These are phyloP conservation scores for Pandemis corylana DNA, from an alignment of 2,888 invertebrate species.

Conservation along the genomic window DNA sequence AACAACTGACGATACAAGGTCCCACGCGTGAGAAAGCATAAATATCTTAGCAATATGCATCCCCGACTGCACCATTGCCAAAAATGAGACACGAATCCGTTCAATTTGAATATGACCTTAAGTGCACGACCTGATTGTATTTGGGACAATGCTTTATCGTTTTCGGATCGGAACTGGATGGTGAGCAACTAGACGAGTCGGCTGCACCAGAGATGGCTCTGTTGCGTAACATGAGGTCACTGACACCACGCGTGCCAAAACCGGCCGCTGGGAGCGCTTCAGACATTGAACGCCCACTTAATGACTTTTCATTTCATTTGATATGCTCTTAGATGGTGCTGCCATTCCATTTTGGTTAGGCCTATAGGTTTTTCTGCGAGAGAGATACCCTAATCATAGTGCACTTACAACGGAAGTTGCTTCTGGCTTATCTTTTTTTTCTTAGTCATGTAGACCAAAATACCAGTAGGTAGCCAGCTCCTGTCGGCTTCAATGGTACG, in stretches of 20 bases:
- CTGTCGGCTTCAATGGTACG: neutral
- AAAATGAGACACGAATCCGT: neutral
- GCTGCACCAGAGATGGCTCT: constrained; percentile 53
- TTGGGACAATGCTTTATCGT: constrained; percentile 30
- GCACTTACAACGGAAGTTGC: too few species aligned
- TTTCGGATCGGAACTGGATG: constrained; percentile 28
- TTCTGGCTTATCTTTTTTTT: too few species aligned
- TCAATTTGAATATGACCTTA: constrained; percentile 8
- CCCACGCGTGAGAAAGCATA: constrained; percentile 1
- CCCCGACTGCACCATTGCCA: neutral
- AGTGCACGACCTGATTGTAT: constrained; percentile 11
- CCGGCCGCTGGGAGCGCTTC: constrained; percentile 42
- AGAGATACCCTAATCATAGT: neutral
- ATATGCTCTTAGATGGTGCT: neutral
- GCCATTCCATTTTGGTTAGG: neutral
- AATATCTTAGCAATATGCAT: constrained; percentile 5
- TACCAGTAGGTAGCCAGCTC: too few species aligned
- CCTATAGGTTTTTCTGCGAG: neutral
- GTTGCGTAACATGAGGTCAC: constrained; percentile 70
- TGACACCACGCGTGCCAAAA: constrained; percentile 55
- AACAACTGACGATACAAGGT: constrained; percentile 16
- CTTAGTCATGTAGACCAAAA: too few species aligned
- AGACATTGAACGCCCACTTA: constrained; percentile 23
- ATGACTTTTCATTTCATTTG: constrained; percentile 10
- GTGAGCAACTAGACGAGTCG: constrained; percentile 25